Base-by-base conservation (phyloP, 2,888 invertebrate genomes). In the Leucophenga montana region DNA sequence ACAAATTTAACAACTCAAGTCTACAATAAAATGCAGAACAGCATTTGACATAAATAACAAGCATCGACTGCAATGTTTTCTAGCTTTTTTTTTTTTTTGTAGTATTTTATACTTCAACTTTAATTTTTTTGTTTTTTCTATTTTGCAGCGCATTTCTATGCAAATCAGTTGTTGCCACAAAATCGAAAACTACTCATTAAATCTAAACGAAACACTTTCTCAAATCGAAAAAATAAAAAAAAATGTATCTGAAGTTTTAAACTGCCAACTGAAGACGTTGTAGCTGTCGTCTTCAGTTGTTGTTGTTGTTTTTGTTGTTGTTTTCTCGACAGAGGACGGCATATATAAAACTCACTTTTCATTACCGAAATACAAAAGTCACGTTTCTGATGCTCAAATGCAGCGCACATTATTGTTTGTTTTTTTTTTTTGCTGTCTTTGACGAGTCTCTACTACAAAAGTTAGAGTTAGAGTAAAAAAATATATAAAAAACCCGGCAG, bases 151-250 rank as follows among this genome's bases (percentile, higher is more conserved):
- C 20, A 54, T 54, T 57, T 22, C 27, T 57, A 57, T 57, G 57
- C 57, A 57, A 57, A 57, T 57, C 57, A 57, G 57, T 57, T 57
- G 57, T 27, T 39, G 39, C 39, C 39, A 22, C 57, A 57, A 57
- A 57, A 57, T 57, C 57, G 57, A 57, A 57, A 57, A 57, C 57
- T 27, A 57, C 31, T 57, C 57, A 57, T 57, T 57, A 57, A 57
- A 57, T 57, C n/a, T 57, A 22, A 57, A 57, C 57, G 57, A 57
- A 57, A 57, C 57, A 57, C 57, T 57, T 57, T 57, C 57, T 22
- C 57, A n/a, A 14, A 14, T 57, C n/a, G 27, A 27, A 27, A 13
- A 14, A 27, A n/a, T 13, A 9, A 22, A 22, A 27, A 14, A 27
- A 9, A 9, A 27, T 22, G n/a, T 6, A 27, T 3, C 9, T 39